A percentile compares a stretch with the other conserved stretches of the same genome.
Evolutionary conservation across 2,888 invertebrate species (phyloP).

Genomic region (Stenchaetothrips biformis): DNA sequence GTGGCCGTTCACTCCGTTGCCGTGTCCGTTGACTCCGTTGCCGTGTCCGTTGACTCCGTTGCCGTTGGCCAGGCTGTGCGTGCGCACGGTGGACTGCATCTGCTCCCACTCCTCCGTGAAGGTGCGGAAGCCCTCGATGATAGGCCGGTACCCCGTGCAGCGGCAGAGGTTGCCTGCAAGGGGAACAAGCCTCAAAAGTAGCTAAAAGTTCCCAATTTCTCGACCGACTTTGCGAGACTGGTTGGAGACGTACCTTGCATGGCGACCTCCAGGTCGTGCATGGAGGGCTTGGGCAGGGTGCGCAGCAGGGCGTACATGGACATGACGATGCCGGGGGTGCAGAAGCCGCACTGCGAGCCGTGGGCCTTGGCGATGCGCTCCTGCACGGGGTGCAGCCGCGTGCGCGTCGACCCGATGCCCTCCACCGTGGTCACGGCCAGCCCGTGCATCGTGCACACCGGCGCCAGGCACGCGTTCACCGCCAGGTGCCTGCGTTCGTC

Average conservation of each 20-base stretch:
- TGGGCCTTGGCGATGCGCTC: constrained; percentile 83
- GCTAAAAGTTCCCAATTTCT: too few species aligned
- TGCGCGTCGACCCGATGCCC: constrained; percentile 80
- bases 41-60: constrained; percentile 34
- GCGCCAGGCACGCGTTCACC: constrained; percentile 85
- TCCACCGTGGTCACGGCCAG: constrained; percentile 87
- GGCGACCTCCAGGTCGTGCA: constrained; percentile 71
- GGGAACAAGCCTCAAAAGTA: constrained; percentile 5
- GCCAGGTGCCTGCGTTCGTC: constrained; percentile 61
- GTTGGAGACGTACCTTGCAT: constrained; percentile 74
- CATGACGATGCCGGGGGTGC: constrained; percentile 96
- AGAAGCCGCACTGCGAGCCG: constrained; percentile 93
- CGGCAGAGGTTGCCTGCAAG: constrained; percentile 68
- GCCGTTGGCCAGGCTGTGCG: constrained; percentile 27
- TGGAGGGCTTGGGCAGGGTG: constrained; percentile 63
- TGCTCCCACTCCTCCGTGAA: constrained; percentile 72
- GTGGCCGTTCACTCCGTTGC: constrained; percentile 56
- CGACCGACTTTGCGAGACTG: too few species aligned
- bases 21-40: constrained; percentile 39
- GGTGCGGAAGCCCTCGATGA: constrained; percentile 82
- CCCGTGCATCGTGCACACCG: constrained; percentile 81
- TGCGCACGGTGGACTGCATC: constrained; percentile 41
- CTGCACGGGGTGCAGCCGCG: constrained; percentile 78
- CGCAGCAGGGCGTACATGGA: constrained; percentile 88
- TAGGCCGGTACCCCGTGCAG: constrained; percentile 92